Conservation (phyloP, 1,140 invertebrate genomes). For the Nasonia longicornis region DNA sequence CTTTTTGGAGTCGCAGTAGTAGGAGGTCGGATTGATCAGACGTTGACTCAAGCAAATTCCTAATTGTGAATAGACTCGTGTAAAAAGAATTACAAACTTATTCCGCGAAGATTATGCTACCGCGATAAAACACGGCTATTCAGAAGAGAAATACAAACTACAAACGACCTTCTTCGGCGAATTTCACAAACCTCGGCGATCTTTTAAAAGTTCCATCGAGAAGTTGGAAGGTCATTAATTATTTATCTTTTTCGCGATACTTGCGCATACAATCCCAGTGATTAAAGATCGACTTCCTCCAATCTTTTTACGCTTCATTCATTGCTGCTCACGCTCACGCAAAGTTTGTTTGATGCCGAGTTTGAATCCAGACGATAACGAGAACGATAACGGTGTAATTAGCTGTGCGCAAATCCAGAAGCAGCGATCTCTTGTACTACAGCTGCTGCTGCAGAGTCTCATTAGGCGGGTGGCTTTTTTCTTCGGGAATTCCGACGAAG, state of each 20-base stretch:
- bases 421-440: neutral
- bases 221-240: slow-evolving; percentile 1
- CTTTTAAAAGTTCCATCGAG: neutral
- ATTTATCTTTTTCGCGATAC: slow-evolving; percentile 18
- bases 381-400: slow-evolving; percentile 32
- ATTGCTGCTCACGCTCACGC: neutral
- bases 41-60: too few relatives aligned
- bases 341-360: neutral
- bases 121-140: neutral
- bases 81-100: neutral
- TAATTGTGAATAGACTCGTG: too few relatives aligned
- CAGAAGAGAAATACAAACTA: slow-evolving; percentile 3
- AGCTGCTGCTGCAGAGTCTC: slow-evolving; percentile 11
- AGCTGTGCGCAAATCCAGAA: slow-evolving; percentile 5
- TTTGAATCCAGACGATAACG: slow-evolving; percentile 33
- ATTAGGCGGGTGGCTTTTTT: neutral
- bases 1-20: too few relatives aligned
- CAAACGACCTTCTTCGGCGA: neutral
- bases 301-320: slow-evolving; percentile 5
- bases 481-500: neutral
- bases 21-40: too few relatives aligned
- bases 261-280: neutral
- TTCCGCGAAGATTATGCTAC: neutral
- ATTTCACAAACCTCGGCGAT: neutral
- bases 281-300: slow-evolving; percentile 8